Base-by-base conservation (phyloP, 64 coral and sea anemone genomes). In the Montipora foliosa region DNA sequence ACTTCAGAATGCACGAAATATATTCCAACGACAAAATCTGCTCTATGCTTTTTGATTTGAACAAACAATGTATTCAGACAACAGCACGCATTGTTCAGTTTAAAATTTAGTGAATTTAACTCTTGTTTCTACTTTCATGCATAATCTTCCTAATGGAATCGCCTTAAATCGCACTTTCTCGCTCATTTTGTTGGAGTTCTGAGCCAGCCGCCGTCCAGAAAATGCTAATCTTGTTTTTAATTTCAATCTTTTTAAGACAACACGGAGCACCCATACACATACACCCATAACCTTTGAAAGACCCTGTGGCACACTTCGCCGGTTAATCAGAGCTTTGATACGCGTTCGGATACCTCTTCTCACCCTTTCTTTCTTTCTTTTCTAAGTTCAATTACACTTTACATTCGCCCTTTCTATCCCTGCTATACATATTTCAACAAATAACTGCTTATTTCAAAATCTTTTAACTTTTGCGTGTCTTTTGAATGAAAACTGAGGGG, bases 191-290 rank as follows among this genome's bases (percentile, higher is more conserved):
- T 46, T 78, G 45, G 46, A 49, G 12, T 78, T 78, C 46, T 47
- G 9, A 44, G 37, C 37, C 29, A 78, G 46, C 76, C 76, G 46
- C 13, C 76, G 47, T 47, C 76, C 76, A 7, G 46, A 2, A 78
- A 44, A 46, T 14, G 46, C 14, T 78, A 78, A 78, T 78, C 76
- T 48, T 48, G 17, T 78, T 78, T 78, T 64, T 78, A 16, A 45
- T 49, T 78, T 48, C n/a, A 76, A 49, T 19, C 13, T 8, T 78
- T 45, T 17, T 78, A 13, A 4, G 68, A 71, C 21, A 24, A 71
- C 68, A 24, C 68, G 1, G 20, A 71, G 20, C 21, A 24, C 4
- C 20, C 68, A 21, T 37, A 0, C 37, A 37, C 37, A 37, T 37
- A 37, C 37, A 37, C 37, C 37, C 37, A 37, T 67, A 24, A 24